Percentiles rank a stretch among this genome's conserved stretches.
Evolutionary conservation across 2,797 vertebrate genomes (phyloP).

Genomic region (Onychomys leucogaster): DNA sequence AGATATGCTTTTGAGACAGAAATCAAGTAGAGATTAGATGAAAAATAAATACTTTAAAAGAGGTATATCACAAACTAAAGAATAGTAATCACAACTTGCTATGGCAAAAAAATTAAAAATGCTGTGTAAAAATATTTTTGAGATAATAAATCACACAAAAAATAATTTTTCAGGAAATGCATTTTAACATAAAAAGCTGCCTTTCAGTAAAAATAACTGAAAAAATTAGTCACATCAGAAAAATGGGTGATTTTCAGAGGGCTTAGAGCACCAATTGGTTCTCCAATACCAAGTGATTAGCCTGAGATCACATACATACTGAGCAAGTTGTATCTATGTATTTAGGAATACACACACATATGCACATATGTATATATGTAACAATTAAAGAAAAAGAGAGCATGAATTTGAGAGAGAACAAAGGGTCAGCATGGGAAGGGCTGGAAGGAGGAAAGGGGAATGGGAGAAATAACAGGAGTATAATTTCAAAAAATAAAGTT

Average conservation of each 20-base stretch:
- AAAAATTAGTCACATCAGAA: conserved; percentile 21
- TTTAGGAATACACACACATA: neutral
- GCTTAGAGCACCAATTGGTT: neutral
- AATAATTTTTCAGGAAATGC: conserved; percentile 34
- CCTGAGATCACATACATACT: neutral
- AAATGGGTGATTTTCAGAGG: neutral
- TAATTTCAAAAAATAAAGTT: neutral
- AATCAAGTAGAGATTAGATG: neutral
- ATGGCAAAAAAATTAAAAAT: conserved; percentile 24
- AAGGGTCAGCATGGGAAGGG: neutral
- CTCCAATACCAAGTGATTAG: neutral
- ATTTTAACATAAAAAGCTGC: conserved; percentile 29
- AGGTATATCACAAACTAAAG: conserved; percentile 1
- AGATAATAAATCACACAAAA: neutral
- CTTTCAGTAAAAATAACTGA: conserved; percentile 20
- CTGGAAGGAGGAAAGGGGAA: neutral
- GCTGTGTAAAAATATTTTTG: neutral
- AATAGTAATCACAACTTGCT: conserved; percentile 45
- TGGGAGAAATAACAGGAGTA: neutral
- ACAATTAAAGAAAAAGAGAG: neutral
- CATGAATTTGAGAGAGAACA: neutral
- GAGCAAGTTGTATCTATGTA: neutral
- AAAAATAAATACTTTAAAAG: neutral
- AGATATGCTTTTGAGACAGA: neutral
- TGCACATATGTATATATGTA: neutral